A percentile compares a stretch with the other conserved stretches of the same genome.
phyloP scores from a whole-genome alignment of 2,888 invertebrate genomes.

The Drosophila atripex region DNA sequence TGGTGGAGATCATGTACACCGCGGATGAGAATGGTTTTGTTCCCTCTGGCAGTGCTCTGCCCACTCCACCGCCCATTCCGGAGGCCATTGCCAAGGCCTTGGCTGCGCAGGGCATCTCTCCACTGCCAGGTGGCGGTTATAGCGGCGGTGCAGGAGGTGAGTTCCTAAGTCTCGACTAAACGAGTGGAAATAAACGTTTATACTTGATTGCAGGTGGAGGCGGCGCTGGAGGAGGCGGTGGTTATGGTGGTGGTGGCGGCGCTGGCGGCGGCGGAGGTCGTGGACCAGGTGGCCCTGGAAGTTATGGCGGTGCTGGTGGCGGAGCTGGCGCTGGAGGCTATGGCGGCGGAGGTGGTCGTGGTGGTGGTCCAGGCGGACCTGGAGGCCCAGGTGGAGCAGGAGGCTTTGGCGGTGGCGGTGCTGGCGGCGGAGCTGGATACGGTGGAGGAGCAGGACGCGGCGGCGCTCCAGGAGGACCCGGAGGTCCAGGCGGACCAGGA shows the following conservation, averaged over 20 bases:
- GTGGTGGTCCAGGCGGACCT: slow-evolving; percentile 36
- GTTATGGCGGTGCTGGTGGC: slow-evolving; percentile 16
- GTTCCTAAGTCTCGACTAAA: not conserved
- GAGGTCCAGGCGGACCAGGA: slow-evolving; percentile 9
- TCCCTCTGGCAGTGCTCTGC: slow-evolving; percentile 86
- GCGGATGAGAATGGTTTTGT: slow-evolving; percentile 89
- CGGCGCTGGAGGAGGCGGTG: slow-evolving; percentile 49
- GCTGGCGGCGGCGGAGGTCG: slow-evolving; percentile 51
- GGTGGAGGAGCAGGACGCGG: slow-evolving; percentile 20
- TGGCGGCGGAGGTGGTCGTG: slow-evolving; percentile 31
- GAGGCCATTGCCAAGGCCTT: slow-evolving; percentile 87
- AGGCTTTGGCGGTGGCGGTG: slow-evolving; percentile 50
- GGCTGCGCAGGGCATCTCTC: slow-evolving; percentile 83
- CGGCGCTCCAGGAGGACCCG: slow-evolving; percentile 14
- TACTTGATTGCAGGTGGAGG: slow-evolving; percentile 37
- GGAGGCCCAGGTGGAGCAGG: slow-evolving; percentile 19
- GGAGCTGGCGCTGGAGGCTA: slow-evolving; percentile 54
- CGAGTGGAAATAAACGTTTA: not conserved
- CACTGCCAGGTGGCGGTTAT: slow-evolving; percentile 84
- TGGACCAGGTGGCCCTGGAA: slow-evolving; percentile 1
- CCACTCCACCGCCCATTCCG: slow-evolving; percentile 88
- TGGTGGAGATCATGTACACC: slow-evolving; percentile 86
- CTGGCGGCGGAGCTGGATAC: slow-evolving; percentile 9
- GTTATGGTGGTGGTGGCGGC: slow-evolving; percentile 65
- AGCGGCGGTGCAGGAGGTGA: slow-evolving; percentile 73